Evolutionary conservation across 2,797 vertebrate genomes (phyloP).

Genomic region (Yasuhikotakia modesta): DNA sequence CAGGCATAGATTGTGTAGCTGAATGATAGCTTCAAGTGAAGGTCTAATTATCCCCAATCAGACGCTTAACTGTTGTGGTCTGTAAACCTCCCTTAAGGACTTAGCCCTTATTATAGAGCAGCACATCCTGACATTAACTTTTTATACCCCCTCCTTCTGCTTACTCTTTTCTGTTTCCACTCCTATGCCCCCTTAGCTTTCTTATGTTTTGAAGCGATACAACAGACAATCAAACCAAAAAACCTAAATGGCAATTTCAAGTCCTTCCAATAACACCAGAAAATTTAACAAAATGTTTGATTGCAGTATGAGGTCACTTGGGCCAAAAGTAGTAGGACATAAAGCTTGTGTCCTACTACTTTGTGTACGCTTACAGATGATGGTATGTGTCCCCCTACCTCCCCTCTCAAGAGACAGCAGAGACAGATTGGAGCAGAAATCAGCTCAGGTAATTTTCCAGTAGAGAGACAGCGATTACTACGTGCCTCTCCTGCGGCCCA

Average conservation of each 20-base stretch:
- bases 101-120: constrained; percentile 79
- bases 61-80: constrained; percentile 75
- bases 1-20: constrained; percentile 50
- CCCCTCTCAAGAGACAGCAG: constrained; percentile 61
- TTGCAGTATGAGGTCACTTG: constrained; percentile 65
- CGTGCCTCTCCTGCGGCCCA: constrained; percentile 52
- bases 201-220: constrained; percentile 48
- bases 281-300: constrained; percentile 62
- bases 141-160: constrained; percentile 48
- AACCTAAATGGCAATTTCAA: constrained; percentile 70
- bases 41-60: constrained; percentile 80
- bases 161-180: constrained; percentile 30
- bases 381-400: constrained; percentile 64
- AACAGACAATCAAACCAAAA: constrained; percentile 62
- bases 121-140: constrained; percentile 76
- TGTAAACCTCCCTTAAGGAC: constrained; percentile 79
- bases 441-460: constrained; percentile 72
- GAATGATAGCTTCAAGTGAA: constrained; percentile 78
- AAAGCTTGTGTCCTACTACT: too few relatives aligned
- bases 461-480: constrained; percentile 68
- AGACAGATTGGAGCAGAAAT: constrained; percentile 75
- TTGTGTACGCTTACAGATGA: constrained; percentile 51
- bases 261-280: constrained; percentile 69
- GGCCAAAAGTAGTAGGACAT: constrained; percentile 55
- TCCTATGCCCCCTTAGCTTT: constrained; percentile 31